These are phyloP conservation scores for Protonibea diacanthus DNA, from an alignment of 2,797 vertebrate species.

Conservation along the genomic window DNA sequence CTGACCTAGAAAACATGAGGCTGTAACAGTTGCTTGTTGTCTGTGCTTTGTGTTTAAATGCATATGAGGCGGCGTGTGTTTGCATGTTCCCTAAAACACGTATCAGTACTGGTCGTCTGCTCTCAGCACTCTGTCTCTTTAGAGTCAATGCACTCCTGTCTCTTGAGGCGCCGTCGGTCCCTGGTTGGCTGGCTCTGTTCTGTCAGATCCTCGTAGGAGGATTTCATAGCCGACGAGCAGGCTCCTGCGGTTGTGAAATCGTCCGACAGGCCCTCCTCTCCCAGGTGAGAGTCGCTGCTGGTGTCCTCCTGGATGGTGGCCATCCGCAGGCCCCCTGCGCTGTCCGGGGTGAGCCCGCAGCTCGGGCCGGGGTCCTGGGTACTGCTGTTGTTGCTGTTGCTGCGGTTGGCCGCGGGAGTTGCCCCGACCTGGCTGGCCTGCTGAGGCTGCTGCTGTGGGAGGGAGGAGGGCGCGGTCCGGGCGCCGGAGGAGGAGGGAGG, in stretches of 20 bases:
- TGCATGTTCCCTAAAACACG: constrained; percentile 48
- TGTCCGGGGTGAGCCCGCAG: constrained; percentile 78
- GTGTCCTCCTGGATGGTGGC: constrained; percentile 98
- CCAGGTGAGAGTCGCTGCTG: constrained; percentile 91
- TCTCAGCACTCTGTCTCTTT: constrained; percentile 96
- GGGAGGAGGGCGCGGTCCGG: constrained; percentile 70
- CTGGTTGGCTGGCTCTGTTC: constrained; percentile 84
- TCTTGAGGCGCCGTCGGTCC: constrained; percentile 91
- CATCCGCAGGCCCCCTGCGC: constrained; percentile 87
- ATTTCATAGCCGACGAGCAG: constrained; percentile 89
- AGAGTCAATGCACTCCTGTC: constrained; percentile 92
- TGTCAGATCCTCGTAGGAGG: constrained; percentile 97
- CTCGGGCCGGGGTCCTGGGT: constrained; percentile 71
- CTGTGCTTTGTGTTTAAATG: constrained; percentile 5
- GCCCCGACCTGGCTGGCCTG: constrained; percentile 60
- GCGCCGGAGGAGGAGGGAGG: constrained; percentile 63
- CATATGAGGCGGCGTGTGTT: neutral
- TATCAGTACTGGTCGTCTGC: neutral
- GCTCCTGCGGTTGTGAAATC: constrained; percentile 91
- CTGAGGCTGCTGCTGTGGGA: constrained; percentile 47
- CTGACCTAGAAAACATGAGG: neutral
- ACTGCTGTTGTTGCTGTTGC: constrained; percentile 58
- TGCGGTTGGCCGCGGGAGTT: constrained; percentile 50
- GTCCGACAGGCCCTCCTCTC: constrained; percentile 88
- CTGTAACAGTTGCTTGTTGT: neutral